A percentile compares a stretch with the other conserved stretches of the same genome.
phyloP scores from a whole-genome alignment of 2,888 invertebrate genomes.

The Emmelina monodactyla region DNA sequence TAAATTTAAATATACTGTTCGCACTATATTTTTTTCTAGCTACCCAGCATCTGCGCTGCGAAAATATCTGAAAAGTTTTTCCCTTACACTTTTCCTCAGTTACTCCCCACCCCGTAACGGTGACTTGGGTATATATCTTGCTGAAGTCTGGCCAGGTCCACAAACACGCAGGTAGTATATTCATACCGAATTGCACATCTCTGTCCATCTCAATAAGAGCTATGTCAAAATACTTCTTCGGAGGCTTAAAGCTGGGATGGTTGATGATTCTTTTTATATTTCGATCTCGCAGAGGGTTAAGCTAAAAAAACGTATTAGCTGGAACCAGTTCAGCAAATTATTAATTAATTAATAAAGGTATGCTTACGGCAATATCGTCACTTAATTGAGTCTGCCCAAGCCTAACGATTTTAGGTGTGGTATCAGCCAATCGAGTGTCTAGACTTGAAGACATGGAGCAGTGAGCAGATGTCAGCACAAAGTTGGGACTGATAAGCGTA shows the following conservation, averaged over 20 bases:
- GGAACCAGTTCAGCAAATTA: slow-evolving; percentile 7
- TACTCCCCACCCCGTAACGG: slow-evolving; percentile 39
- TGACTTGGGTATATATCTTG: slow-evolving; percentile 21
- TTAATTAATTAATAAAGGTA: slow-evolving; percentile 1
- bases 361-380: slow-evolving; percentile 2
- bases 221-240: slow-evolving; percentile 36
- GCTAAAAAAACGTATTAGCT: too few relatives aligned
- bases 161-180: slow-evolving; percentile 37
- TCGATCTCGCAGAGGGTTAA: too few relatives aligned
- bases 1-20: too few relatives aligned
- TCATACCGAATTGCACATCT: slow-evolving; percentile 21
- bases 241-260: slow-evolving; percentile 30
- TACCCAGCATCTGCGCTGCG: too few relatives aligned
- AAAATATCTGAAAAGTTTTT: too few relatives aligned
- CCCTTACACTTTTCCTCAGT: slow-evolving; percentile 15
- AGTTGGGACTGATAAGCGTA: slow-evolving; percentile 69
- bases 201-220: slow-evolving; percentile 31
- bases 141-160: slow-evolving; percentile 22
- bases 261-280: slow-evolving; percentile 26
- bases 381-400: slow-evolving; percentile 30
- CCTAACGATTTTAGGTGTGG: slow-evolving; percentile 30
- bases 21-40: too few relatives aligned
- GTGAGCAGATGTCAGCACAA: slow-evolving; percentile 75
- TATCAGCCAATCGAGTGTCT: slow-evolving; percentile 24
- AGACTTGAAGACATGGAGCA: slow-evolving; percentile 41